A percentile compares a stretch with the other conserved stretches of the same genome.
These are phyloP conservation scores for Sitodiplosis mosellana DNA, from an alignment of 1,140 invertebrate genomes.

Conservation along the genomic window DNA sequence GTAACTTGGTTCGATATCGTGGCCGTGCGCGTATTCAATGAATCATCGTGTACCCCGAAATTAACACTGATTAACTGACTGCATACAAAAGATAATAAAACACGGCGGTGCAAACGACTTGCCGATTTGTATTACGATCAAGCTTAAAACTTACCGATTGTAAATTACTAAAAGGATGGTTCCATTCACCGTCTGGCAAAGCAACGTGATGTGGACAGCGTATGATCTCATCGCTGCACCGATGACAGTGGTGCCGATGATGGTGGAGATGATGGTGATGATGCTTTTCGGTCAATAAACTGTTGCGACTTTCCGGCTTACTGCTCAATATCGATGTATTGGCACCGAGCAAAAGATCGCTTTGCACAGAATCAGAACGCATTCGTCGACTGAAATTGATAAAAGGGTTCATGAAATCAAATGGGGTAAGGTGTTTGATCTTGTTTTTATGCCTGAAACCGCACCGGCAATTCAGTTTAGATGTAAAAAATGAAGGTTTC, in stretches of 20 bases:
- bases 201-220: constrained; percentile 37
- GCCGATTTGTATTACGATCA: constrained; percentile 34
- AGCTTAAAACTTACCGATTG: constrained; percentile 9
- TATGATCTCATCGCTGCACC: constrained; percentile 26
- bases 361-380: constrained; percentile 20
- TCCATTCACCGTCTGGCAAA: constrained; percentile 38
- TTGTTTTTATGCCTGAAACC: too few species aligned
- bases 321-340: constrained; percentile 15
- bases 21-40: too few species aligned
- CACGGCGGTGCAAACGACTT: too few species aligned
- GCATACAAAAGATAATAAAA: too few species aligned
- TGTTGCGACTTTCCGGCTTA: constrained; percentile 9
- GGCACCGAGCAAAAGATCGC: constrained; percentile 15
- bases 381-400: constrained; percentile 24
- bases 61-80: too few species aligned
- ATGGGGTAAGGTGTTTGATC: too few species aligned
- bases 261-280: constrained; percentile 15
- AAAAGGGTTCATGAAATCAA: too few species aligned
- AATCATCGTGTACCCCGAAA: too few species aligned
- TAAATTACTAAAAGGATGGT: constrained; percentile 6
- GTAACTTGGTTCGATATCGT: too few species aligned
- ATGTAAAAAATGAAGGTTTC: not conserved
- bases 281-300: constrained; percentile 7
- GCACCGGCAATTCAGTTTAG: too few species aligned
- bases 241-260: not conserved